Conservation (phyloP, 1,140 invertebrate species). For the Scaptomyza montana region DNA sequence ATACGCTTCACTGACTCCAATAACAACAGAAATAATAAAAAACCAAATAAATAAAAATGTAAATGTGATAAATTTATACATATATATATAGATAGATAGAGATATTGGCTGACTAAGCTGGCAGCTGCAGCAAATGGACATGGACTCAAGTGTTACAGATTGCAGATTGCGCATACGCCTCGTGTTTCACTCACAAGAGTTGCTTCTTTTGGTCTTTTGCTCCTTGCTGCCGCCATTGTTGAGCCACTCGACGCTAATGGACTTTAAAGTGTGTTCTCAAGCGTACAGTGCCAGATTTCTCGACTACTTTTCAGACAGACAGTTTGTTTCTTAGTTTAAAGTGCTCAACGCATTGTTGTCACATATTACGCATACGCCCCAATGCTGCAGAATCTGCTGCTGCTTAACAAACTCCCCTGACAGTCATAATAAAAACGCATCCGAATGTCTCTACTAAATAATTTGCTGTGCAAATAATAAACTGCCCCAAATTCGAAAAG, state of each 20-base stretch:
- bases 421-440: slow-evolving; percentile 11
- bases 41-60: slow-evolving; percentile 47
- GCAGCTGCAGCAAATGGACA: slow-evolving; percentile 13
- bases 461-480: slow-evolving; percentile 42
- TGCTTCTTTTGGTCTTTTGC: slow-evolving; percentile 18
- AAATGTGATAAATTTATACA: slow-evolving; percentile 41
- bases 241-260: slow-evolving; percentile 74
- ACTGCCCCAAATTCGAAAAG: slow-evolving; percentile 20
- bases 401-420: slow-evolving; percentile 20
- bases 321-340: slow-evolving; percentile 54
- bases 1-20: slow-evolving; percentile 16
- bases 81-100: slow-evolving; percentile 17
- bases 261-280: slow-evolving; percentile 79
- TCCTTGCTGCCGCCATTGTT: slow-evolving; percentile 37
- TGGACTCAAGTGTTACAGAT: slow-evolving; percentile 26
- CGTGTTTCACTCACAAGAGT: slow-evolving; percentile 40
- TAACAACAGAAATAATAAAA: slow-evolving; percentile 44
- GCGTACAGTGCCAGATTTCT: slow-evolving; percentile 55
- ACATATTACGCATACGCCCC: slow-evolving; percentile 69
- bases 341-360: slow-evolving; percentile 48
- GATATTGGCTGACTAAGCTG: slow-evolving; percentile 40
- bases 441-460: slow-evolving; percentile 11
- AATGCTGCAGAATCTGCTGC: slow-evolving; percentile 47
- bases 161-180: slow-evolving; percentile 37
- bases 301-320: slow-evolving; percentile 1